phyloP scores from a whole-genome alignment of 2,113 vertebrate genomes.

The Phrynocephalus versicolor region DNA sequence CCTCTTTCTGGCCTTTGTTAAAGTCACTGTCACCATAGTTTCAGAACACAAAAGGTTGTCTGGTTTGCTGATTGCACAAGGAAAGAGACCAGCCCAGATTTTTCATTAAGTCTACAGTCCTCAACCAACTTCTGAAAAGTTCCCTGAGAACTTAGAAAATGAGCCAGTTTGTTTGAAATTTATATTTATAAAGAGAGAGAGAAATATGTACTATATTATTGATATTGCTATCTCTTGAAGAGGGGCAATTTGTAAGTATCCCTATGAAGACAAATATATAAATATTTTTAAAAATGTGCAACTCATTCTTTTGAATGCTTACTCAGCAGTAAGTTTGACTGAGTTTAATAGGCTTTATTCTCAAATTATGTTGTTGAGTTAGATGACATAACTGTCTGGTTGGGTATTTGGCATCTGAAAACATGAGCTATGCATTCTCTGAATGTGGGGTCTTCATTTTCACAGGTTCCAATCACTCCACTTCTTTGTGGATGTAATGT shows the following conservation, averaged over 20 bases:
- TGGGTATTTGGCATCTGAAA: neutral
- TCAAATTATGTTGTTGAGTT: neutral
- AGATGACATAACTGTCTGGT: neutral
- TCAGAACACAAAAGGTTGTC: neutral
- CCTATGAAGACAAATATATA: neutral
- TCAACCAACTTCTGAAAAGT: neutral
- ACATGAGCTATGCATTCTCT: neutral
- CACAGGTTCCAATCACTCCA: neutral
- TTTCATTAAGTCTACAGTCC: neutral
- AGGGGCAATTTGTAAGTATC: neutral
- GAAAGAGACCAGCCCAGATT: neutral
- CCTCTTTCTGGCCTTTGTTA: neutral
- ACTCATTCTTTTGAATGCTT: neutral
- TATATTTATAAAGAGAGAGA: too few relatives aligned
- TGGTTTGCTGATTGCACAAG: neutral
- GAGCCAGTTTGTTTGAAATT: neutral
- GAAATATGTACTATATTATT: neutral
- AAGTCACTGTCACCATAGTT: conserved; percentile 6
- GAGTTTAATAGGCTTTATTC: neutral
- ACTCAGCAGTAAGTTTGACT: neutral
- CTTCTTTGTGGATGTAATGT: neutral
- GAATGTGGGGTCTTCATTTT: neutral
- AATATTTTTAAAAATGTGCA: neutral
- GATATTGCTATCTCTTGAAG: neutral
- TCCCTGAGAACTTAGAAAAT: neutral